Base-by-base conservation (phyloP, 2,113 vertebrate species). In the Himantopus leucocephalus region DNA sequence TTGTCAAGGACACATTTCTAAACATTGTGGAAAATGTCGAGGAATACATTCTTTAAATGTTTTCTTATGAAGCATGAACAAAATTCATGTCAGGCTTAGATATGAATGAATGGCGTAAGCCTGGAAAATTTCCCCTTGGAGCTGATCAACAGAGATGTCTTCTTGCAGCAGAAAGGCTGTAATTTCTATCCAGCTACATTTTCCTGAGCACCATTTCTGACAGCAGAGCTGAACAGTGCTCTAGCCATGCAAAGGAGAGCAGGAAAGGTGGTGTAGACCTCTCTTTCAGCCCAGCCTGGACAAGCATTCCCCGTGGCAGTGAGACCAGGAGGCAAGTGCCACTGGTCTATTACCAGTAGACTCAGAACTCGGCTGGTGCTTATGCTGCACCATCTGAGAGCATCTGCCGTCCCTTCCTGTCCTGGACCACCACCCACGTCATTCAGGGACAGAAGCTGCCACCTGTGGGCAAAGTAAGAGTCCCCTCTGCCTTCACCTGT, bases 1-100 rank as follows among this genome's bases (percentile, higher is more conserved):
- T 89, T 95, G 92, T 87, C 53, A 79, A 70, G 80, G 70, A 72
- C 26, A 12, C 43, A 26, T 79, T 94, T 96, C 70, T 85, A 66
- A 94, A 94, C 22, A 30, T 47, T 72, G 64, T 75, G 70, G 62
- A 79, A 78, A 92, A 87, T 58, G 39, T 21, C 78, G 82, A 94
- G 50, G 23, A 81, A 91, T 58, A 84, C 22, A 66, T 96, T 97
- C 66, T 75, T 87, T 41, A 85, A 82, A 91, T 53, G 6, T 82
- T 94, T 87, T 62, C 64, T 81, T 82, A 76, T 15, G 73, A 90
- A 85, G 58, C 48, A 53, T 52, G 11, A 32, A 55, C 37, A 37
- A 37, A 37, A 37, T 37, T 75, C 82, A 95, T 86, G 62, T 82
- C 52, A 85, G 83, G 30, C 50, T 89, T 87, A 85, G 39, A 72